Base-by-base conservation (phyloP, 2,797 vertebrate species). In the Champsocephalus esox region DNA sequence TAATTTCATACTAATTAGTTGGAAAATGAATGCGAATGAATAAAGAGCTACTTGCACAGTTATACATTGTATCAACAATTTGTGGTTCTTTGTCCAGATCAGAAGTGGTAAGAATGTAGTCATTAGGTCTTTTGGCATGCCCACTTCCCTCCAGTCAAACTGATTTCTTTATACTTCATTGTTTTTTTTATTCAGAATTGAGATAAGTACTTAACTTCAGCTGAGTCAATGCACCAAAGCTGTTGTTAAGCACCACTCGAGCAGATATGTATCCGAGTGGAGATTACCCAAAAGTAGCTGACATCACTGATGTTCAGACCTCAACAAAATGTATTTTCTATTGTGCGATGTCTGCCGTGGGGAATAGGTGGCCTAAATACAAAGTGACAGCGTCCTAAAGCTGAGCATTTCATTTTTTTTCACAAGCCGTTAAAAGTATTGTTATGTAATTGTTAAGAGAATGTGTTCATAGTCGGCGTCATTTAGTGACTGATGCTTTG, bases 281-380 rank as follows among this genome's bases (percentile, higher is more conserved):
- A 69, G 83, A 84, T 84, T 81, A 83, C 75, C 70, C 69, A 64
- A 78, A 75, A 78, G 65, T 38, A 83, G 69, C 82, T 68, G 77
- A 74, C 73, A 57, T 80, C 74, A 72, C 70, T 11, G 66, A 69
- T 75, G 58, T 70, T 75, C 66, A 65, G 32, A 52, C 62, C 73
- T 64, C 64, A 65, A 58, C 59, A 60, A 65, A 49, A 66, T 61
- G 50, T 74, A 10, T 63, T 60, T 70, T 70, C n/a, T 61, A 54
- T 54, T 75, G 70, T 60, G 48, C 73, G n/a, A 44, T 1, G 64
- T 81, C 62, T 76, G 81, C 79, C 80, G 54, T 51, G 1, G 62
- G 81, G 77, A 80, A 81, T 67, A 67, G 41, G 62, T 75, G 67
- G 67, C 84, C 82, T 81, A 81, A 72, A 85, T 85, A 75, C 50